phyloP scores from a whole-genome alignment of 2,888 invertebrate genomes.

The Griposia aprilina region DNA sequence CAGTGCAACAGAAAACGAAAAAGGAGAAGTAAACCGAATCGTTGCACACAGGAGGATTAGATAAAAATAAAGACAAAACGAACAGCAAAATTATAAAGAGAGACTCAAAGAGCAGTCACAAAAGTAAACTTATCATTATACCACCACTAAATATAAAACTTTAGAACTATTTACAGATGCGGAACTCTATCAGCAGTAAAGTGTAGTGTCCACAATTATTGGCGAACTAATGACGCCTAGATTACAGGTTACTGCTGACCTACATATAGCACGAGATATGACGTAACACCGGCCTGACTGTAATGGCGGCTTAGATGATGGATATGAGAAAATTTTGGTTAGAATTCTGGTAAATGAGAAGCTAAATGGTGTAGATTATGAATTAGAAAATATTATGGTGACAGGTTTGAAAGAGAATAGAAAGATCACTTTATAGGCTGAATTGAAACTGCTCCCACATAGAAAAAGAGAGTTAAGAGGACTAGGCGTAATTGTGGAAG shows the following conservation, averaged over 20 bases:
- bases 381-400: no score
- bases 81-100: not conserved
- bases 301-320: conserved; percentile 53
- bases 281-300: conserved; percentile 59
- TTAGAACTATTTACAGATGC: conserved; percentile 33
- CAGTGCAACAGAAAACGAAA: not conserved
- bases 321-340: conserved; percentile 30
- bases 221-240: conserved; percentile 70
- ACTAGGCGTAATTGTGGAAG: not conserved
- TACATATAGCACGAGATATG: conserved; percentile 67
- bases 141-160: not conserved
- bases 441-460: not conserved
- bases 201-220: conserved; percentile 67
- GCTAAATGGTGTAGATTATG: not conserved
- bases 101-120: not conserved
- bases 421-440: not conserved
- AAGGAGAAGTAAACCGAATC: not conserved
- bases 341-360: not conserved
- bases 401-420: not conserved
- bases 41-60: no score
- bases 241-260: conserved; percentile 73
- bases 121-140: not conserved
- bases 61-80: not conserved
- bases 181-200: conserved; percentile 58
- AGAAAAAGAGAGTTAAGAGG: not conserved